Evolutionary conservation across 1,140 invertebrate species (phyloP).

Genomic region (Matsumurasca onukii): DNA sequence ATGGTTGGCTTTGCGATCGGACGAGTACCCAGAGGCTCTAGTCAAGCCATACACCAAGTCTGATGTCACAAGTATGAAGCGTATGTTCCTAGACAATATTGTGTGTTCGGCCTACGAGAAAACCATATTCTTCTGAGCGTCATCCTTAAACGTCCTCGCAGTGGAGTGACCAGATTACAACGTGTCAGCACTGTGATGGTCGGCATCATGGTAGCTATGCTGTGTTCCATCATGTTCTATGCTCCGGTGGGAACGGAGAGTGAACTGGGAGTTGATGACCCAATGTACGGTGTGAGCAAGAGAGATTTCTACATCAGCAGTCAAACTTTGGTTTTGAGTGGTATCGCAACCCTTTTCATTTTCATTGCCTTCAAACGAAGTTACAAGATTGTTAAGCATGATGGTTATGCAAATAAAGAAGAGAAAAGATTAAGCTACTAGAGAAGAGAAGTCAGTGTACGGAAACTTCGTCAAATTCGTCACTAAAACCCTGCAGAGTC

Average conservation of each 20-base stretch:
- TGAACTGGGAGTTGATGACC: neutral
- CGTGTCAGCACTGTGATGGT: neutral
- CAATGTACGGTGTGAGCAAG: neutral
- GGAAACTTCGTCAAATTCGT: neutral
- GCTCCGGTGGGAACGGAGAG: neutral
- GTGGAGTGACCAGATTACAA: neutral
- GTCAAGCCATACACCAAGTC: neutral
- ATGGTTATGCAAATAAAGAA: neutral
- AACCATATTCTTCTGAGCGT: neutral
- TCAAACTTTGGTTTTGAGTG: neutral
- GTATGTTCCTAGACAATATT: slow-evolving; percentile 11
- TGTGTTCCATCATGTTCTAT: no score
- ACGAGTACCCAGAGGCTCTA: neutral
- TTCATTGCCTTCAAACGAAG: neutral
- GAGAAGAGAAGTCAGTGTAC: neutral
- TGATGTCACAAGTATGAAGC: neutral
- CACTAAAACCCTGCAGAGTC: no score
- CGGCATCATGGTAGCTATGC: neutral
- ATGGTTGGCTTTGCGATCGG: neutral
- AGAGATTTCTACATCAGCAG: neutral
- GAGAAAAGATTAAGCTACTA: neutral
- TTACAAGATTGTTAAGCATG: neutral
- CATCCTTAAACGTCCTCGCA: neutral
- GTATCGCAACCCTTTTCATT: no score
- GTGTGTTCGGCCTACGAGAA: neutral